Conservation (phyloP, 2,888 invertebrate genomes). For the Diabrotica balteata region DNA sequence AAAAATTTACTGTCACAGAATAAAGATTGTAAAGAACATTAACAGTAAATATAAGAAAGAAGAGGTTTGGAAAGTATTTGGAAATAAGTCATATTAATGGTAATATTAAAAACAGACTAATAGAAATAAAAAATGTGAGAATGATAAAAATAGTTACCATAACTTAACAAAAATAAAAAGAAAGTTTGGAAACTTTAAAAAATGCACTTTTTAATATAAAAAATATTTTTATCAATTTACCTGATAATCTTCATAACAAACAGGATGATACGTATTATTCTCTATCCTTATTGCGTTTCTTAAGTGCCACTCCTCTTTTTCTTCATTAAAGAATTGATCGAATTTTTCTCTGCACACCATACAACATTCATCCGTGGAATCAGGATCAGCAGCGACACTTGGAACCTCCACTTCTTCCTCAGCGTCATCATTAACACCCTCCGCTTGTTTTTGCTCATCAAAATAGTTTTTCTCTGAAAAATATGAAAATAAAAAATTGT, state of each 20-base stretch:
- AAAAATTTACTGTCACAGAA: background rate
- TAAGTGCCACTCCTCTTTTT: constrained; percentile 97
- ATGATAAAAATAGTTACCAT: too few species aligned
- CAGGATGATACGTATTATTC: constrained; percentile 83
- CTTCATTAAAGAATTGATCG: constrained; percentile 95
- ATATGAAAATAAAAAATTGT: background rate
- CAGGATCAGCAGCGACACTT: constrained; percentile 73
- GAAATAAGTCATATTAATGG: too few species aligned
- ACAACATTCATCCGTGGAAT: constrained; percentile 74
- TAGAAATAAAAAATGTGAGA: too few species aligned
- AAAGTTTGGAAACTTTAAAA: background rate
- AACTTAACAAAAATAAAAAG: too few species aligned
- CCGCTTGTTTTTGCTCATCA: constrained; percentile 70
- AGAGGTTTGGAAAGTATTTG: too few species aligned
- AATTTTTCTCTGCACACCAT: constrained; percentile 92
- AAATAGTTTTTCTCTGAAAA: constrained; percentile 84
- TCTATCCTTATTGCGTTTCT: constrained; percentile 81
- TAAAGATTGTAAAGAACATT: too few species aligned
- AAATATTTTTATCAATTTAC: constrained; percentile 58
- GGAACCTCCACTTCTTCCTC: constrained; percentile 70
- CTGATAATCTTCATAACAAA: constrained; percentile 88
- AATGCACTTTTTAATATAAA: constrained; percentile 32
- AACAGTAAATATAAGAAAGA: too few species aligned
- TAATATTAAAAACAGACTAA: too few species aligned
- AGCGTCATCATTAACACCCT: constrained; percentile 66